Percentiles rank a stretch among this genome's conserved stretches.
Conservation (phyloP, 1,140 invertebrate genomes). For the Aleiodes sp. region DNA sequence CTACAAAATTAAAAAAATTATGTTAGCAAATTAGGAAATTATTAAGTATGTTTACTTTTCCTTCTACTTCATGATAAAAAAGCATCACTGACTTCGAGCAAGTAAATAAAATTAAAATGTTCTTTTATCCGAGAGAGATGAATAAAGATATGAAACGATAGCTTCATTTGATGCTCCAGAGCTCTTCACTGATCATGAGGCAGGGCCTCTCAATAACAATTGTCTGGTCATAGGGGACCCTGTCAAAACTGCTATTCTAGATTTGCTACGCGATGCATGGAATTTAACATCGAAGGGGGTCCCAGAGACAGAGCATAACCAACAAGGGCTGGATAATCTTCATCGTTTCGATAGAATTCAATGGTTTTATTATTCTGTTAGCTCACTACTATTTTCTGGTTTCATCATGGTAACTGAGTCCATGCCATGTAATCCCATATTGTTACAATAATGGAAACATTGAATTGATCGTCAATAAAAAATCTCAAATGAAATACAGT, state of each 20-base stretch:
- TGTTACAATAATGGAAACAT: not conserved
- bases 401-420: constrained; percentile 5
- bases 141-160: not conserved
- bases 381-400: constrained; percentile 18
- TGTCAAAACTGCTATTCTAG: constrained; percentile 58
- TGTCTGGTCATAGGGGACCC: constrained; percentile 49
- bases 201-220: constrained; percentile 39
- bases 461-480: not conserved
- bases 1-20: too few species aligned
- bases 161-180: not conserved
- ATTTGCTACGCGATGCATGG: constrained; percentile 55
- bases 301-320: not conserved
- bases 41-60: too few species aligned
- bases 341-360: constrained; percentile 33
- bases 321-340: constrained; percentile 26
- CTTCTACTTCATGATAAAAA: too few species aligned
- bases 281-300: not conserved
- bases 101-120: too few species aligned
- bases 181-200: not conserved
- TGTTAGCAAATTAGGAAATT: too few species aligned
- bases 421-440: not conserved
- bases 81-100: too few species aligned
- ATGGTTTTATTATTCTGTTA: constrained; percentile 37
- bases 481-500: too few species aligned
- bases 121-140: not conserved